Evolutionary conservation across 1,140 invertebrate genomes (phyloP).

Genomic region (Drosophila melanica): DNA sequence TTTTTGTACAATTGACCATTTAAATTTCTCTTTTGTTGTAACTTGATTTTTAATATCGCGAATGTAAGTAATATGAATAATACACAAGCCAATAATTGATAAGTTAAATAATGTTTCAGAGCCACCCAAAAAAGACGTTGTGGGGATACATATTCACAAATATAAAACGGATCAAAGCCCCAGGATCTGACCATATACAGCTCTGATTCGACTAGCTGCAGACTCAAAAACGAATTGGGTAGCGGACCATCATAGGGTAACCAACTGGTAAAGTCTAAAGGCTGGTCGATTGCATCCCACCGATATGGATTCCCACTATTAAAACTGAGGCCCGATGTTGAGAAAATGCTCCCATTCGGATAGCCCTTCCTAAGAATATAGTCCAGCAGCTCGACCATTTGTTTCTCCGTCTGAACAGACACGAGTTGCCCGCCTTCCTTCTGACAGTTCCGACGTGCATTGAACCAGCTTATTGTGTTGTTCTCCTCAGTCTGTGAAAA

Average conservation of each 20-base stretch:
- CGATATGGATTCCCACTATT: slow-evolving; percentile 1
- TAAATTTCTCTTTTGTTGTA: no score
- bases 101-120: neutral
- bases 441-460: slow-evolving; percentile 38
- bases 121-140: neutral
- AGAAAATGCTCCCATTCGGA: slow-evolving; percentile 50
- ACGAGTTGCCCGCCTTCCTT: slow-evolving; percentile 20
- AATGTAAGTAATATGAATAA: no score
- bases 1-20: no score
- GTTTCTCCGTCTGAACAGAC: slow-evolving; percentile 6
- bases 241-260: neutral
- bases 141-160: slow-evolving; percentile 35
- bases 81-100: no score
- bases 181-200: slow-evolving; percentile 43
- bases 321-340: slow-evolving; percentile 52
- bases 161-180: slow-evolving; percentile 46
- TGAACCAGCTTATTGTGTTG: slow-evolving; percentile 35
- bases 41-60: no score
- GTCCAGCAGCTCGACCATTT: slow-evolving; percentile 20
- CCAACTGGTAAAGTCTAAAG: slow-evolving; percentile 42
- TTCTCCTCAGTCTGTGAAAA: no score
- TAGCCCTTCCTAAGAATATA: slow-evolving; percentile 32
- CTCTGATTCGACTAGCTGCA: slow-evolving; percentile 23
- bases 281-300: slow-evolving; percentile 20
- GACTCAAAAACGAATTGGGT: slow-evolving; percentile 19